Percentiles rank a stretch among this genome's conserved stretches.
Conservation (phyloP, 2,797 vertebrate species). For the Kryptolebias ocellatus region DNA sequence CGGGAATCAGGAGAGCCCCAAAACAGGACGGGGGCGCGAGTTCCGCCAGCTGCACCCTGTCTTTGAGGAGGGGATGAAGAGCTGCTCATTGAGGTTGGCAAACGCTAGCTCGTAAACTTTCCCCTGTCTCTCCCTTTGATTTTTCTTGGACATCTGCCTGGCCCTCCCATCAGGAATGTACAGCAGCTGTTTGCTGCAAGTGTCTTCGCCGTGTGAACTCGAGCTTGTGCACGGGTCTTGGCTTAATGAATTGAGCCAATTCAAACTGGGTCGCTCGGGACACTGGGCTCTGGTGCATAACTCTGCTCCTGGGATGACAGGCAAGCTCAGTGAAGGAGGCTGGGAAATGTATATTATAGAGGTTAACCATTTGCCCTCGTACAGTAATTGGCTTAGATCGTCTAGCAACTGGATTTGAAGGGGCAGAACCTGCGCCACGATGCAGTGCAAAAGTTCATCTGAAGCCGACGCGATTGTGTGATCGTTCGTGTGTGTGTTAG, state of each 20-base stretch:
- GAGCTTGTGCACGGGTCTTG: conserved; percentile 82
- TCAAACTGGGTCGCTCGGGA: conserved; percentile 84
- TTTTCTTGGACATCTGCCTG: conserved; percentile 99
- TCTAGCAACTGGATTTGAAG: conserved; percentile 94
- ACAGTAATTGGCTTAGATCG: conserved; percentile 99
- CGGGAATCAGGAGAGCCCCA: conserved; percentile 75
- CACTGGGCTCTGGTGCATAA: conserved; percentile 77
- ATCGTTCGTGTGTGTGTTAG: conserved; percentile 29
- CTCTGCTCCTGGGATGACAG: conserved; percentile 80
- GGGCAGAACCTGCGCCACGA: conserved; percentile 73
- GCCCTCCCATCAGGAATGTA: conserved; percentile 96
- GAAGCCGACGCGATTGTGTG: conserved; percentile 61
- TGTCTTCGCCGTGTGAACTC: conserved; percentile 88
- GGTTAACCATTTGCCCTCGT: conserved; percentile 87
- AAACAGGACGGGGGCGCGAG: conserved; percentile 85
- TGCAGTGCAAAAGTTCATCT: conserved; percentile 80
- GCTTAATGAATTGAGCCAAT: conserved; percentile 98
- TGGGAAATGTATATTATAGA: conserved; percentile 86
- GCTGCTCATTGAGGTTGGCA: conserved; percentile 95
- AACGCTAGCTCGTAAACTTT: conserved; percentile 95
- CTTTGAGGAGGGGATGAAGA: conserved; percentile 91
- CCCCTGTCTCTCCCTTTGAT: conserved; percentile 95
- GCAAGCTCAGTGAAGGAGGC: conserved; percentile 82
- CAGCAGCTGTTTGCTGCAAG: conserved; percentile 97
- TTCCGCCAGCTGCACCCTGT: conserved; percentile 93